Base-by-base conservation (phyloP, 2,888 invertebrate species). In the Brenthis hecate region DNA sequence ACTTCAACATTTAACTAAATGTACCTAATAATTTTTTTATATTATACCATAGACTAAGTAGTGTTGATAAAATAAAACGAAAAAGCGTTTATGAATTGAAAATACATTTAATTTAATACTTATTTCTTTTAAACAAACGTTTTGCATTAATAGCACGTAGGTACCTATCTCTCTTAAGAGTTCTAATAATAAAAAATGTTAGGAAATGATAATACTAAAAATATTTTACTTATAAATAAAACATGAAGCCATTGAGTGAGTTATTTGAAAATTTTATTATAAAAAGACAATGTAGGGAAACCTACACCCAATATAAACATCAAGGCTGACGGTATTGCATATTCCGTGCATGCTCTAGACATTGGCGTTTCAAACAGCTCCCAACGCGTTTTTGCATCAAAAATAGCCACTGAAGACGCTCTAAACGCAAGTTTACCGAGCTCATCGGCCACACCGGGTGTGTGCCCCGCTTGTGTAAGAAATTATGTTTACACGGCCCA, bases 311-410 rank as follows among this genome's bases (percentile, higher is more conserved):
- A 80, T 83, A 81, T 82, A 83, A 83, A 85, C 80, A 84, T 81
- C 87, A 87, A 86, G 90, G 85, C 86, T 88, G 88, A 86, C 88
- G 89, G 86, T 89, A 92, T 92, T 92, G 92, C 92, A 92, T 92
- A 92, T 92, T 92, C 92, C 87, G 79, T 91, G 89, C 92, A 91
- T 92, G 92, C 90, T 90, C 91, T 91, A 89, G 92, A 92, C 92
- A 91, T 92, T 92, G 92, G 89, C 91, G 89, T 88, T 89, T 83
- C 88, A 85, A 85, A 72, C 71, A 73, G 66, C 88, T 88, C 89
- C 83, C 88, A 87, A 85, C 89, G 86, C 87, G 88, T 85, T 89
- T 90, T 87, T 89, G 91, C 91, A 91, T 91, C 92, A 92, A 92
- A 92, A 92, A 92, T 92, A 92, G 91, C 92, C 85, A 83, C 87